A percentile compares a stretch with the other conserved stretches of the same genome.
These are phyloP conservation scores for Montipora foliosa DNA, from an alignment of 64 coral and sea anemone genomes.

Conservation along the genomic window DNA sequence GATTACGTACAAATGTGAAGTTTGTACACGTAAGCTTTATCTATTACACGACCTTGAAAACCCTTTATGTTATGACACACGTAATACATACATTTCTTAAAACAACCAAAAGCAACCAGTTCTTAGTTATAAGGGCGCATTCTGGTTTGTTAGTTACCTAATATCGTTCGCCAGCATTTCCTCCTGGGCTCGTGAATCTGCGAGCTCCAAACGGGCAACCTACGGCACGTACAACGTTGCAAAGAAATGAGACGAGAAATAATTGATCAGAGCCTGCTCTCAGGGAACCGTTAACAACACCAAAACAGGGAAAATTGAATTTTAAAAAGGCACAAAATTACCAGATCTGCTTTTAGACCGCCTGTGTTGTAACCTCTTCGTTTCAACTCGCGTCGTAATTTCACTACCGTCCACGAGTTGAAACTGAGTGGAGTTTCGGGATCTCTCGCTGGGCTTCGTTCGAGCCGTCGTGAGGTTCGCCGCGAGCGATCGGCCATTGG, in stretches of 20 bases:
- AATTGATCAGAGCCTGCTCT: not conserved
- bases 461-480: slow-evolving; percentile 60
- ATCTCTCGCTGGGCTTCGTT: slow-evolving; percentile 68
- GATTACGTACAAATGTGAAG: too few species aligned
- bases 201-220: slow-evolving; percentile 58
- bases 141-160: not conserved
- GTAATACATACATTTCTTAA: not conserved
- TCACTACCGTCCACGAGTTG: slow-evolving; percentile 58
- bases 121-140: not conserved
- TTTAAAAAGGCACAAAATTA: not conserved
- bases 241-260: not conserved
- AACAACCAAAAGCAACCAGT: not conserved
- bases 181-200: slow-evolving; percentile 2
- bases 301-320: not conserved
- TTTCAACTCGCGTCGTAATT: slow-evolving; percentile 54
- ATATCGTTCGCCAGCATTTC: slow-evolving; percentile 51
- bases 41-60: too few species aligned
- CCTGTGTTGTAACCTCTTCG: slow-evolving; percentile 4
- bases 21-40: too few species aligned
- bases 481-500: slow-evolving; percentile 61
- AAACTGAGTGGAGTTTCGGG: slow-evolving; percentile 37
- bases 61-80: too few species aligned
- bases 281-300: too few species aligned
- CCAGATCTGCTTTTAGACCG: slow-evolving; percentile 71
- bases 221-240: not conserved